Base-by-base conservation (phyloP, 2,888 invertebrate genomes). In the Cecidostiba fungosa region DNA sequence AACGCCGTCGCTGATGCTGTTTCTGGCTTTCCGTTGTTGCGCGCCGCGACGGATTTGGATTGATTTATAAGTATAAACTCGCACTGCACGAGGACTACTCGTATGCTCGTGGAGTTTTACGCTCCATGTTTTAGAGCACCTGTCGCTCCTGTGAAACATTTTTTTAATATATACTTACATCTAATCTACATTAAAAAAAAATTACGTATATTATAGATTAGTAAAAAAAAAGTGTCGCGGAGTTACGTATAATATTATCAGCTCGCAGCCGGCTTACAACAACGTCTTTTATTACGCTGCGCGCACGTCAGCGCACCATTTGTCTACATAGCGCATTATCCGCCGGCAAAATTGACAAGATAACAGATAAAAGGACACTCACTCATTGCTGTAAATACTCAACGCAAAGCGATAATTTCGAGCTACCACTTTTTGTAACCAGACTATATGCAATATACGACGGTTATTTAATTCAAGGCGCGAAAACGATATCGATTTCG, bases 311-410 rank as follows among this genome's bases (percentile, higher is more conserved):
- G 81, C 36, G 26, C 70, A 29, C 77, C 82, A 70, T 82, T 82
- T 77, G 77, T 82, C 77, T 77, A 36, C 6, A 5, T 5, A 0
- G n/a, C 47, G 70, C 54, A 77, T 82, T 82, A 82, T 82, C 82
- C 77, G 43, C 43, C 82, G 70, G 66, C 36, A 50, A 69, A 77
- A 77, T 77, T 70, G 70, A 77, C 70, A 54, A 82, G 77, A 77
- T 77, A 77, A 82, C 29, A 77, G 77, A 82, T 82, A 82, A 82
- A 82, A 39, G 36, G 26, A 77, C 70, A 77, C 77, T 82, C 59
- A 29, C 47, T 82, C 77, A 77, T 70, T 70, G 70, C 70, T 77
- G 12, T 69, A 77, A 77, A 66, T 16, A 43, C 0, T n/a, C 39
- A n/a, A n/a, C n/a, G n/a, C n/a, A n/a, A 3, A 3, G 32, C 32